Percentiles rank a stretch among this genome's conserved stretches.
phyloP scores from a whole-genome alignment of 2,113 vertebrate genomes.

The Labeo rohita region DNA sequence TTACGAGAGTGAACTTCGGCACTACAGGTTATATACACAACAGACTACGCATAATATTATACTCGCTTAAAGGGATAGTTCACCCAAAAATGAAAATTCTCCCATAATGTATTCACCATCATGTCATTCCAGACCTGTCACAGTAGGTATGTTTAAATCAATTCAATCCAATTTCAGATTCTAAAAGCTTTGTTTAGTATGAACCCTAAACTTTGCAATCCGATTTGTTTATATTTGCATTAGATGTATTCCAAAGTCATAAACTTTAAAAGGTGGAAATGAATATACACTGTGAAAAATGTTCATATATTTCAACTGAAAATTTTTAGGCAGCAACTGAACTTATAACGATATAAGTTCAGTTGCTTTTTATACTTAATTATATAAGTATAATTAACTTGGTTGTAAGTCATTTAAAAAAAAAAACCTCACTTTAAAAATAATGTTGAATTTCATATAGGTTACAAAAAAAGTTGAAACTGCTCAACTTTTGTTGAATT shows the following conservation, averaged over 20 bases:
- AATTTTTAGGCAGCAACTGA: no score
- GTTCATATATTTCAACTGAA: no score
- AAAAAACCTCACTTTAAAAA: no score
- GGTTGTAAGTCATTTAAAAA: no score
- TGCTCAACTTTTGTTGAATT: no score
- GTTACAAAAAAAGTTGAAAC: no score
- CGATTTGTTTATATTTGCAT: not conserved
- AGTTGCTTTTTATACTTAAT: no score
- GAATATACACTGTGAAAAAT: not conserved
- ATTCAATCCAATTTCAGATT: not conserved
- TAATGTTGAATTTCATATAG: no score
- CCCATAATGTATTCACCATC: not conserved
- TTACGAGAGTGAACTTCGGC: not conserved
- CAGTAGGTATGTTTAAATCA: not conserved
- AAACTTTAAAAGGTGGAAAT: not conserved
- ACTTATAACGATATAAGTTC: no score
- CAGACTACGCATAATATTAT: not conserved
- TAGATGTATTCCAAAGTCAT: not conserved
- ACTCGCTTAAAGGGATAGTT: not conserved
- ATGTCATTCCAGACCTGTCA: not conserved
- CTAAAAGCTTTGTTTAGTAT: not conserved
- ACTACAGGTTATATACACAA: slow-evolving; percentile 11
- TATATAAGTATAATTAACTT: no score
- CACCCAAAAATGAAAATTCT: not conserved
- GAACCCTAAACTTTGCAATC: not conserved